Base-by-base conservation (phyloP, 2,888 invertebrate genomes). In the Marronus borbonicus region DNA sequence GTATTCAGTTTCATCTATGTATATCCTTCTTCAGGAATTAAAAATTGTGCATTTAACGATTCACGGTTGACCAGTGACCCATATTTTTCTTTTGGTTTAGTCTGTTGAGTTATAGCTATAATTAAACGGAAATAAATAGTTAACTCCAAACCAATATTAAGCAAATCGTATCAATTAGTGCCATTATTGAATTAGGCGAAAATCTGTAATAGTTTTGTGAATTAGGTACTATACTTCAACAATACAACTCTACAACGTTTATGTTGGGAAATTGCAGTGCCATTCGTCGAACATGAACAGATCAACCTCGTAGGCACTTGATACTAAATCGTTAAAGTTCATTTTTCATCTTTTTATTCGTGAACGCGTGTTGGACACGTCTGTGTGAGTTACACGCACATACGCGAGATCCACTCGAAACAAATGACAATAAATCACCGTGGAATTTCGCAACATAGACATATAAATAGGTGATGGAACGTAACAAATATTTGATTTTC, bases 401-500 rank as follows among this genome's bases (percentile, higher is more conserved):
- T 44, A 60, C 60, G 60, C 44, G 60, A 39, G 60, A 44, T 39
- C 49, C 60, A 60, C 72, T 62, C 72, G 60, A 74, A 78, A 78
- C 69, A 68, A 78, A 78, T 76, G 74, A 78, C 62, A 78, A 78
- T 78, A 78, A 78, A 78, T 78, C 78, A 78, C 76, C 65, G 55
- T 65, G 70, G 65, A 60, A 79, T 50, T 70, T 64, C 76, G 58
- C 76, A 64, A 66, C 76, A 76, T 60, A 68, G 69, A 76, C 76
- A 58, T 69, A 64, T 66, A 79, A 76, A 68, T 70, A 79, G 76
- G 79, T 79, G 76, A 76, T 79, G 79, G 78, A 78, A 78, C 78
- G 80, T 80, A 80, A 79, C 80, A 82, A 82, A 83, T 83, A 84
- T 83, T 83, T 84, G 83, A 84, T 83, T 83, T 82, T 81, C 83